Evolutionary conservation across 53 echinoderm and acorn worm genomes (phyloP), one percentile per base, ranked within the genome.

Genomic region (Arbacia lixula): DNA sequence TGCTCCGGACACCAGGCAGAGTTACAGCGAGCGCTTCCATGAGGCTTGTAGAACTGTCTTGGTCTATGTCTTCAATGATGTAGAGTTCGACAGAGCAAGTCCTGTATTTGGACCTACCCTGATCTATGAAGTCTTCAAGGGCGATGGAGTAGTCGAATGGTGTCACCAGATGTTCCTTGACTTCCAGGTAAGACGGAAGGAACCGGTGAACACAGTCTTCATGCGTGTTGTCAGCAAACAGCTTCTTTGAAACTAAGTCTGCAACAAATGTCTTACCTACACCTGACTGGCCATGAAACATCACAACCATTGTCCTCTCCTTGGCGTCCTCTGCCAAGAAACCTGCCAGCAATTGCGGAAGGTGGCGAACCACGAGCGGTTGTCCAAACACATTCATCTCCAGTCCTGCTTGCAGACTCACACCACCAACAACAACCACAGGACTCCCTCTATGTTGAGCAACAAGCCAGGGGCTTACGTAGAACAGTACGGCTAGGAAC

Each of bases 281-380:
- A 21, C 97, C 97, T 26, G 87, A 75, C n/a, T 94, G 78, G 0
- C 97, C 97, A 86, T 96, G 97, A 46, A 94, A 96, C 58, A 92
- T 92, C 52, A 96, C 55, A 9, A 92, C 61, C 46, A 88, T 56
- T 12, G 89, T 77, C 27, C 65, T 49, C 6, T 65, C 64, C 27
- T 62, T 52, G 32, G 36, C 55, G n/a, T 65, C 64, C 14, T 60
- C 25, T 17, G 66, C 40, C 12, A 86, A 39, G 55, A 58, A 52
- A 46, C 68, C 66, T 27, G 43, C 41, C 38, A 91, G 54, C 32
- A 83, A 54, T 25, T 88, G 62, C 37, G 68, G 76, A 20, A 91
- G 69, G 36, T 83, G 68, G 38, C 33, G 63, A 2, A 41, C 72
- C 39, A 86, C 93, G 42, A 90, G 83, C 2, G 85, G 91, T 46